phyloP scores from a whole-genome alignment of 2,797 vertebrate genomes.

The Masticophis lateralis region DNA sequence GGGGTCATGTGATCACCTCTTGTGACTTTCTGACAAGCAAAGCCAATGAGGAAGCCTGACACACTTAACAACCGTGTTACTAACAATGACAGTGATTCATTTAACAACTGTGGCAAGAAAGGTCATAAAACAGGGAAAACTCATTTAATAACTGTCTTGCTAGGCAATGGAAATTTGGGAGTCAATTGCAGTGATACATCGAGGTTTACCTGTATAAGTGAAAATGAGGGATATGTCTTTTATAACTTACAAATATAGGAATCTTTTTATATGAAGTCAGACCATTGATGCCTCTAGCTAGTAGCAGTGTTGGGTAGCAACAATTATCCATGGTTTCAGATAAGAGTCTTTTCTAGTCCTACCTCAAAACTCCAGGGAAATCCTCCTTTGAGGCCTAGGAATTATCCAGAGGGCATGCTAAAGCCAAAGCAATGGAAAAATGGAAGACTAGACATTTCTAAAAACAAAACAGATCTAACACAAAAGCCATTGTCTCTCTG shows the following conservation, averaged over 20 bases:
- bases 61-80: background rate
- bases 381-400: background rate
- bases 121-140: background rate
- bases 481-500: conserved; percentile 32
- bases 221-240: background rate
- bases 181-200: background rate
- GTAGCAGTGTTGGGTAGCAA: background rate
- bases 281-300: background rate
- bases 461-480: conserved; percentile 13
- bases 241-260: background rate
- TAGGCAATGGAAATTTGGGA: background rate
- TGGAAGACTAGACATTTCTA: background rate
- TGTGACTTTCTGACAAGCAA: background rate
- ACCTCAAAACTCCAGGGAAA: background rate
- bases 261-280: background rate
- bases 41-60: background rate
- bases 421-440: background rate
- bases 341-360: background rate
- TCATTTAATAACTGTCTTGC: background rate
- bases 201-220: background rate
- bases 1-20: background rate
- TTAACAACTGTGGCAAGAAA: background rate
- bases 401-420: background rate
- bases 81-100: background rate
- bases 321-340: background rate